These are phyloP conservation scores for Rhyacichthys aspro DNA, from an alignment of 2,797 vertebrate species.

Conservation along the genomic window DNA sequence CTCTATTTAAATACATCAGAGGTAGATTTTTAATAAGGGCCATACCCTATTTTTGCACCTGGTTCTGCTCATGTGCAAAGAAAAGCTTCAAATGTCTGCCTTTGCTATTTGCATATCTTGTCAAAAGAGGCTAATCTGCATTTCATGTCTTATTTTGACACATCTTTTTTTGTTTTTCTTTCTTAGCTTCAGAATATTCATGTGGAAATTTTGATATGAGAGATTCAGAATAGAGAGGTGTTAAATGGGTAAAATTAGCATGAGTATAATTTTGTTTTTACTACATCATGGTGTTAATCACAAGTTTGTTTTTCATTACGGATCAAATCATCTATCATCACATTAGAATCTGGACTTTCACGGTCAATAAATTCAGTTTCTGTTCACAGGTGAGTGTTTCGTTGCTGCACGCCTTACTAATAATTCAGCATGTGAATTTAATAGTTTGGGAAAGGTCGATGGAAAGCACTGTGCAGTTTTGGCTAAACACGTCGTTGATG, in stretches of 20 bases:
- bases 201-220: slow-evolving; percentile 68
- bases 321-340: slow-evolving; percentile 44
- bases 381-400: slow-evolving; percentile 46
- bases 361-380: slow-evolving; percentile 69
- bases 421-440: slow-evolving; percentile 35
- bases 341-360: slow-evolving; percentile 47
- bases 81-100: slow-evolving; percentile 44
- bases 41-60: slow-evolving; percentile 27
- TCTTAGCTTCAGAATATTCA: slow-evolving; percentile 73
- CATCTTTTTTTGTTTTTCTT: slow-evolving; percentile 15
- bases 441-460: slow-evolving; percentile 36
- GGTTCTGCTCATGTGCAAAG: slow-evolving; percentile 40
- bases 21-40: slow-evolving; percentile 34
- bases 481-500: slow-evolving; percentile 54
- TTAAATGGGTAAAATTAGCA: slow-evolving; percentile 41
- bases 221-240: slow-evolving; percentile 59
- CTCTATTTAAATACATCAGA: slow-evolving; percentile 41
- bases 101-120: slow-evolving; percentile 68
- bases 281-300: neutral
- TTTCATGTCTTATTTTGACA: slow-evolving; percentile 63
- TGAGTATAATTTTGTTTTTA: slow-evolving; percentile 23
- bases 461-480: slow-evolving; percentile 36
- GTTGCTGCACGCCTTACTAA: slow-evolving; percentile 6
- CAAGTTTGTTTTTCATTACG: slow-evolving; percentile 40
- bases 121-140: slow-evolving; percentile 71